These are phyloP conservation scores for Phylloscopus trochiloides DNA, from an alignment of 2,113 vertebrate genomes.

Conservation along the genomic window DNA sequence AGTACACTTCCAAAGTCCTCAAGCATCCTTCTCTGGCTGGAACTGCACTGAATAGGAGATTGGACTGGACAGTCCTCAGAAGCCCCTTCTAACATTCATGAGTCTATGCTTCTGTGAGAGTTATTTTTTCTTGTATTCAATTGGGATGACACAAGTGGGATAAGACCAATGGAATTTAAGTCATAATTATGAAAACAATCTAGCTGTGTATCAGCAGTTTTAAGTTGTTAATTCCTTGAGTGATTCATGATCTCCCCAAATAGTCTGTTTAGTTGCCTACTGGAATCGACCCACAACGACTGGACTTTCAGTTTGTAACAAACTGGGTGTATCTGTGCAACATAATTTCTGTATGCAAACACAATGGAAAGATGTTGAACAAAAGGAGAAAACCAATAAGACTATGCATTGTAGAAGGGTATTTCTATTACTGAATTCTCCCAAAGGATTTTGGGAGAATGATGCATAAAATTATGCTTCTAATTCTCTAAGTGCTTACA, in stretches of 20 bases:
- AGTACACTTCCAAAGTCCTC: not conserved
- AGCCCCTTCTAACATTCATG: not conserved
- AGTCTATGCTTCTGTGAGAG: not conserved
- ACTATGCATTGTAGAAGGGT: not conserved
- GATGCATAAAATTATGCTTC: not conserved
- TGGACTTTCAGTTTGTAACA: not conserved
- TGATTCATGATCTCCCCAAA: not conserved
- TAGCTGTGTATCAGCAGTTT: not conserved
- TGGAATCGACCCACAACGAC: not conserved
- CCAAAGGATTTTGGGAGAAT: not conserved
- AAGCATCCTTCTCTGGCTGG: not conserved
- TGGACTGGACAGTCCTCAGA: not conserved
- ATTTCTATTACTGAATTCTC: not conserved
- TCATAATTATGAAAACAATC: not conserved
- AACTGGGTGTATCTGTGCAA: fast-evolving
- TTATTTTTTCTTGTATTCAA: not conserved
- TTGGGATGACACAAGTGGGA: not conserved
- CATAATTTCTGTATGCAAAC: not conserved
- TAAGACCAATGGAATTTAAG: not conserved
- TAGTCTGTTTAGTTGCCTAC: not conserved
- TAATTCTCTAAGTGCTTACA: not conserved
- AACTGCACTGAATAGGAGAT: not conserved
- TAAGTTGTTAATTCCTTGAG: not conserved
- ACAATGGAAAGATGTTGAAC: not conserved
- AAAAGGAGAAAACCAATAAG: not conserved